phyloP scores from a whole-genome alignment of 2,888 invertebrate genomes.

The Cheilosia vulpina region DNA sequence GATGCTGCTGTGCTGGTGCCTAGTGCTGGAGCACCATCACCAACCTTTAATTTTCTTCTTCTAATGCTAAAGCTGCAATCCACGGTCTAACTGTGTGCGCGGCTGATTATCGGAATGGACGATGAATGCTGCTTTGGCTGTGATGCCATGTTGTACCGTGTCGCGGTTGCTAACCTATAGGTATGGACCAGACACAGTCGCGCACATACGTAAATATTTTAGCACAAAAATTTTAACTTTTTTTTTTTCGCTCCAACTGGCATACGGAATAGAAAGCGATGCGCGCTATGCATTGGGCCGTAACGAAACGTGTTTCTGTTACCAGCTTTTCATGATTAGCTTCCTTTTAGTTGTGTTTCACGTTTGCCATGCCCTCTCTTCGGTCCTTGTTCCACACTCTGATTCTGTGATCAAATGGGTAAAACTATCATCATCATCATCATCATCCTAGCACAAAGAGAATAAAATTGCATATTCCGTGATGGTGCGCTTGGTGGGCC shows the following conservation, averaged over 20 bases:
- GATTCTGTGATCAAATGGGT: conserved; percentile 47
- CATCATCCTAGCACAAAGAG: conserved; percentile 49
- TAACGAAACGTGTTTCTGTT: conserved; percentile 70
- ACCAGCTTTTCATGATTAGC: conserved; percentile 73
- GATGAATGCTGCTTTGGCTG: conserved; percentile 37
- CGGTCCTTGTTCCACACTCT: conserved; percentile 27
- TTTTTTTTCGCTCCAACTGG: conserved; percentile 7
- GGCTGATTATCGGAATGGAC: conserved; percentile 49
- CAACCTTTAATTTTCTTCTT: conserved; percentile 47
- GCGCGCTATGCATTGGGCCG: conserved; percentile 55
- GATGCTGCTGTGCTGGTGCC: too few species aligned
- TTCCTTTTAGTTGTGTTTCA: conserved; percentile 58
- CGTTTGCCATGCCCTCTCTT: conserved; percentile 1
- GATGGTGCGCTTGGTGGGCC: conserved; percentile 19
- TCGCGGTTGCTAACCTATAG: conserved; percentile 45
- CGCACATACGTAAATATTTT: conserved; percentile 3
- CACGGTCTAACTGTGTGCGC: conserved; percentile 26
- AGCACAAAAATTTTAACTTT: conserved; percentile 22
- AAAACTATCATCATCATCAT: conserved; percentile 29
- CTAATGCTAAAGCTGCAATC: conserved; percentile 39
- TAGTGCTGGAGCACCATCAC: conserved; percentile 10
- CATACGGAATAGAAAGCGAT: conserved; percentile 66
- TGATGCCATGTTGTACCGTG: conserved; percentile 50
- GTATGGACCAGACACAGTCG: conserved; percentile 28
- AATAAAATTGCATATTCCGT: conserved; percentile 60